These are phyloP conservation scores for Anas bernieri DNA, from an alignment of 2,797 vertebrate species.

Conservation along the genomic window DNA sequence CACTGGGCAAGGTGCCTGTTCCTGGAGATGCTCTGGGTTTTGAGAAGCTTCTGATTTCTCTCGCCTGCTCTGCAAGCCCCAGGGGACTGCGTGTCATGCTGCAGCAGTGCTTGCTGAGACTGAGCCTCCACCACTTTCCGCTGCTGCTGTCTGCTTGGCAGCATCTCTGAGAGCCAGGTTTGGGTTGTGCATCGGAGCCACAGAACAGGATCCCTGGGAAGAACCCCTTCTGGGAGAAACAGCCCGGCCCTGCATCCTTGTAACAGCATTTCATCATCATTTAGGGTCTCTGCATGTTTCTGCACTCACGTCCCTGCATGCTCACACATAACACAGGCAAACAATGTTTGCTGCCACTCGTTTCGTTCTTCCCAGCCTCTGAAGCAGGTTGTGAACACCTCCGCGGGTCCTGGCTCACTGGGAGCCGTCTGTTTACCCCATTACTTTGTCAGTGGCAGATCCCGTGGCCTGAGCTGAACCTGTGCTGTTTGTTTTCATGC, in stretches of 20 bases:
- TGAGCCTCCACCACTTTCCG: not conserved
- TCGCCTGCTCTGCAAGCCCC: not conserved
- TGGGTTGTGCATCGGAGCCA: not conserved
- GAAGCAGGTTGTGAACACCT: not conserved
- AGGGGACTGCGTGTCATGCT: not conserved
- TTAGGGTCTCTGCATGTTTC: not conserved
- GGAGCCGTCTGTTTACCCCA: not conserved
- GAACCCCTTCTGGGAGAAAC: not conserved
- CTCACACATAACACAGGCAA: not conserved
- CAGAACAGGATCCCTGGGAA: not conserved
- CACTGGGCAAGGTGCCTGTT: not conserved
- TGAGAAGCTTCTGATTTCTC: slow-evolving; percentile 35
- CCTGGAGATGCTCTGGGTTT: not conserved
- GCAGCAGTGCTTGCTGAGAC: not conserved
- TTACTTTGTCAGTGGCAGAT: not conserved
- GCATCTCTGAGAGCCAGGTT: not conserved
- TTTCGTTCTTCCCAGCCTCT: not conserved
- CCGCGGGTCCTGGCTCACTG: not conserved
- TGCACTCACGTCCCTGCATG: not conserved
- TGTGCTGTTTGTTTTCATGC: not conserved
- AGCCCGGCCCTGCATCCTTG: not conserved
- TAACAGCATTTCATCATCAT: not conserved
- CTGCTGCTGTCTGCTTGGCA: not conserved
- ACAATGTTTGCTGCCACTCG: not conserved
- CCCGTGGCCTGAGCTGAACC: not conserved